These are phyloP conservation scores for Formicarius rufipectus DNA, from an alignment of 2,113 vertebrate genomes.

Conservation along the genomic window DNA sequence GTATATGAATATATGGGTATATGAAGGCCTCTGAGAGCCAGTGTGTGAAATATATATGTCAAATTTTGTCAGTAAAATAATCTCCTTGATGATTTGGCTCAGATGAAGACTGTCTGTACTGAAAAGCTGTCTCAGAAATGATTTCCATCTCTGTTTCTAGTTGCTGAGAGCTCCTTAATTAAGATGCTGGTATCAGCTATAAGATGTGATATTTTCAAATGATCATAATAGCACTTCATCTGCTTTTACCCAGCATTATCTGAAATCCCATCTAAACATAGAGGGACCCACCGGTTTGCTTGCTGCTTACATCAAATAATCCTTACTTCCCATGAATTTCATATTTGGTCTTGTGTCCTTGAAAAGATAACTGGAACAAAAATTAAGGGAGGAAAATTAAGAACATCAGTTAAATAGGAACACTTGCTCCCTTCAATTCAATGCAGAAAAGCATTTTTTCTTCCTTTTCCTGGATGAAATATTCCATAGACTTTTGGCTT, in stretches of 20 bases:
- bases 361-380: background rate
- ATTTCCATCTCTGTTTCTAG: background rate
- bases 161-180: background rate
- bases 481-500: background rate
- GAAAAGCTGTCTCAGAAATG: background rate
- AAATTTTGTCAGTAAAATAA: background rate
- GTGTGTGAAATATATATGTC: background rate
- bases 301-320: background rate
- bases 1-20: background rate
- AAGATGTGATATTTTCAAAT: background rate
- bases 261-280: background rate
- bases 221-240: background rate
- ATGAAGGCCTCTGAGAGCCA: background rate
- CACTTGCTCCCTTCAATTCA: background rate
- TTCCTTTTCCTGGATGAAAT: constrained; percentile 19
- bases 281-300: background rate
- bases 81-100: background rate
- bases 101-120: background rate
- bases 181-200: background rate
- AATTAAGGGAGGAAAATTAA: background rate
- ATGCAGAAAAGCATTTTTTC: background rate
- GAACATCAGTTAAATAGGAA: background rate
- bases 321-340: background rate
- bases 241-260: background rate
- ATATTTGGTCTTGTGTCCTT: background rate